Conservation (phyloP, 1,140 invertebrate species). For the Aleiodes sp. region DNA sequence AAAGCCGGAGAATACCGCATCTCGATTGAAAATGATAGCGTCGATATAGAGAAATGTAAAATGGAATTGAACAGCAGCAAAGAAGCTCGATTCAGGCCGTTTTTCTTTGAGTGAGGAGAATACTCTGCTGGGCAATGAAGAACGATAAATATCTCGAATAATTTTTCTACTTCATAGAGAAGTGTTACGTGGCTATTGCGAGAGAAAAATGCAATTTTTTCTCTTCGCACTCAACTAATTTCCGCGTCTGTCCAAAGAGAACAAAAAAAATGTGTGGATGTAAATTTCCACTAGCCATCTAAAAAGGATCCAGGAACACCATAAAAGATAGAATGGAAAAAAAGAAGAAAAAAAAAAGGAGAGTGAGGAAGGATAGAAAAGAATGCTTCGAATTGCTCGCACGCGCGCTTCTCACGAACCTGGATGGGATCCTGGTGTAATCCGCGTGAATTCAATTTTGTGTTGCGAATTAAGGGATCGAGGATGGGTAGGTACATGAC, state of each 20-base stretch:
- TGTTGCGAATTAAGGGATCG: constrained; percentile 31
- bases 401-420: not conserved
- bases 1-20: too few relatives aligned
- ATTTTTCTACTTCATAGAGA: too few relatives aligned
- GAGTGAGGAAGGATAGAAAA: not conserved
- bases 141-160: too few relatives aligned
- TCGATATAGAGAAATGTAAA: too few relatives aligned
- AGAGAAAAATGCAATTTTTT: too few relatives aligned
- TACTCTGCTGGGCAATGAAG: too few relatives aligned
- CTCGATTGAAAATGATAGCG: too few relatives aligned
- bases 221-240: not conserved
- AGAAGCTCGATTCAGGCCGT: too few relatives aligned
- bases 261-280: not conserved
- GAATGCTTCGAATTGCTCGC: constrained; percentile 9
- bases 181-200: too few relatives aligned
- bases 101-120: too few relatives aligned
- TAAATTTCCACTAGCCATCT: not conserved
- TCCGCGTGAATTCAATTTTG: constrained; percentile 32
- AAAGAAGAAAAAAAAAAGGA: not conserved
- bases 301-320: not conserved
- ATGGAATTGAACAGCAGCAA: too few relatives aligned
- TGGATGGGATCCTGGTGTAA: constrained; percentile 20
- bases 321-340: not conserved
- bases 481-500: constrained; percentile 5
- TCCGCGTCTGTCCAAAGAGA: not conserved